Base-by-base conservation (phyloP, 2,113 vertebrate species). In the Galeopterus variegatus region DNA sequence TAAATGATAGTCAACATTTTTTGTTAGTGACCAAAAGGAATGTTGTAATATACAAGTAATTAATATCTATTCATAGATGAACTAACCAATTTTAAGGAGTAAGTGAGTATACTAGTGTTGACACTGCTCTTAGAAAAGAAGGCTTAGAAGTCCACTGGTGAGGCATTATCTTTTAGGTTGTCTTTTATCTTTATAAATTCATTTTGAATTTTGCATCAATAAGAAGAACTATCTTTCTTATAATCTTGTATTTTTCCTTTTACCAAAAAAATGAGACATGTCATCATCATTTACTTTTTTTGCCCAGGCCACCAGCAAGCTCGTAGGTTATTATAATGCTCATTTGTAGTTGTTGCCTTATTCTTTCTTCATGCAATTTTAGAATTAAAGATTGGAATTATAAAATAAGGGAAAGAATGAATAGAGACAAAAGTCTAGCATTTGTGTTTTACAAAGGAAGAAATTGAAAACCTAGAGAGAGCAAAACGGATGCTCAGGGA, bases 211-310 rank as follows among this genome's bases (percentile, higher is more conserved):
- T 93, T 72, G 45, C 17, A 48, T 56, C 45, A 62, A 10, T 50
- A 67, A 41, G 26, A 91, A 84, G 19, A 86, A 56, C 15, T 62
- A 21, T 31, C 31, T 14, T 21, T 62, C 48, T 60, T 85, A 45
- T 11, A 91, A 77, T 69, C 26, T 52, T 84, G n/a, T 75, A 56
- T 8, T 17, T 95, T 96, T 82, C 10, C 36, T 95, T 92, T 88
- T 17, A 52, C 48, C 31, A 54, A 90, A 77, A 56, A 56, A 70
- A 23, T 23, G 6, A 80, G 36, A 88, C 77, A 54, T 62, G 6
- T 41, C 33, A 80, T 36, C 70, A n/a, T 77, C 5, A 50, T 65
- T 60, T 21, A 45, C 45, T 33, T 7, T 0, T 65, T 65, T 60
- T 36, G 10, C 17, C 48, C 23, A n/a, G 24, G 23, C 10, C 28